phyloP scores from a whole-genome alignment of 2,888 invertebrate species.

The Tetranychus truncatus region DNA sequence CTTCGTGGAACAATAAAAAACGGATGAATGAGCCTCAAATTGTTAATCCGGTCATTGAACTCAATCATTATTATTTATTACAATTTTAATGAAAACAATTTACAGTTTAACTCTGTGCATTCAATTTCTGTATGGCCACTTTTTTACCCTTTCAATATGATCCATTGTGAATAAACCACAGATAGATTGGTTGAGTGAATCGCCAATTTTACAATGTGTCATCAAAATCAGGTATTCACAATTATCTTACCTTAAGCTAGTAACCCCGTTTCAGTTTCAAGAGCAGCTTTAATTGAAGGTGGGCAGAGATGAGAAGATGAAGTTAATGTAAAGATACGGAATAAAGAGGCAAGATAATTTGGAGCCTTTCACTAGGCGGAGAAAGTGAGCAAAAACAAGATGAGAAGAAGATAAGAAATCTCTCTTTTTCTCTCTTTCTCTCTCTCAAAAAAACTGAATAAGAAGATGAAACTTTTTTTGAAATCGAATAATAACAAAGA shows the following conservation, averaged over 20 bases:
- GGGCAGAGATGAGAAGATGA: slow-evolving; percentile 4
- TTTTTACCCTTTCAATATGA: neutral
- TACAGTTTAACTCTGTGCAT: neutral
- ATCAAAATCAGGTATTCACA: neutral
- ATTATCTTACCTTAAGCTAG: neutral
- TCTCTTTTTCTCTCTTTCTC: slow-evolving; percentile 7
- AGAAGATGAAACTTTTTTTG: no score
- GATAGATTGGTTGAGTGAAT: neutral
- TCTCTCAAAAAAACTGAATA: neutral
- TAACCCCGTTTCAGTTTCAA: neutral
- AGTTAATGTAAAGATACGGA: neutral
- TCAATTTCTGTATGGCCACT: neutral
- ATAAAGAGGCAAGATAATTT: slow-evolving; percentile 4
- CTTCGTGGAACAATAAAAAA: neutral
- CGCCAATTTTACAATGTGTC: neutral
- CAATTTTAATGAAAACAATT: neutral
- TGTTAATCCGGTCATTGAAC: neutral
- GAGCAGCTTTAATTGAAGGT: neutral
- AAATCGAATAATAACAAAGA: no score
- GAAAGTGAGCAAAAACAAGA: slow-evolving; percentile 4
- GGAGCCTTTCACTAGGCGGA: neutral
- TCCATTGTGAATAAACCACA: neutral
- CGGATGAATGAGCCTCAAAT: neutral
- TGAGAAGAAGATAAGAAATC: slow-evolving; percentile 4
- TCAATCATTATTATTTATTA: neutral